Evolutionary conservation across 2,113 vertebrate species (phyloP).

Genomic region (Girardinichthys multiradiatus): DNA sequence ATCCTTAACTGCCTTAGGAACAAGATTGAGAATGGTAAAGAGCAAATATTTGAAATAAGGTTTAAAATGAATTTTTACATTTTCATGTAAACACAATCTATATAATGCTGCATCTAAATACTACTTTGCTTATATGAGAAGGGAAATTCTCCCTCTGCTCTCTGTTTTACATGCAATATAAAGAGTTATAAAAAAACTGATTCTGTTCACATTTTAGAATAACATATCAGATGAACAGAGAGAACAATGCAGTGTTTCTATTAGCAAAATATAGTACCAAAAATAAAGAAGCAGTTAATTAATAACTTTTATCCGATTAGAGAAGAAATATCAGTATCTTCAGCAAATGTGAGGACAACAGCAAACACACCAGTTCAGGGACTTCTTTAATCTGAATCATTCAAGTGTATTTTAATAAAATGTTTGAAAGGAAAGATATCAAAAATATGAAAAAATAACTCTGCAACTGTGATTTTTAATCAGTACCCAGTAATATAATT

Average conservation of each 20-base stretch:
- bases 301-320: neutral
- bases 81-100: neutral
- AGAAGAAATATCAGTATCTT: neutral
- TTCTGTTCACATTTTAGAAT: neutral
- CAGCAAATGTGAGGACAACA: neutral
- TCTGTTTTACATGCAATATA: neutral
- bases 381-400: neutral
- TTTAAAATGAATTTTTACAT: neutral
- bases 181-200: neutral
- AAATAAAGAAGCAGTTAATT: neutral
- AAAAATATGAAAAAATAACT: neutral
- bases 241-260: neutral
- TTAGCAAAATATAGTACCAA: neutral
- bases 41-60: neutral
- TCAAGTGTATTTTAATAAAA: neutral
- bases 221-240: neutral
- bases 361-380: neutral
- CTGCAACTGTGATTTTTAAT: neutral
- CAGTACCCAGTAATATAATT: neutral
- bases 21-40: too few species aligned
- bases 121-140: neutral
- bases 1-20: too few species aligned
- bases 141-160: neutral
- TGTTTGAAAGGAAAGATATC: neutral
- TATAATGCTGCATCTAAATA: neutral